Evolutionary conservation across 2,113 vertebrate genomes (phyloP), one percentile per base, ranked within the genome.

Genomic region (Chionis minor): DNA sequence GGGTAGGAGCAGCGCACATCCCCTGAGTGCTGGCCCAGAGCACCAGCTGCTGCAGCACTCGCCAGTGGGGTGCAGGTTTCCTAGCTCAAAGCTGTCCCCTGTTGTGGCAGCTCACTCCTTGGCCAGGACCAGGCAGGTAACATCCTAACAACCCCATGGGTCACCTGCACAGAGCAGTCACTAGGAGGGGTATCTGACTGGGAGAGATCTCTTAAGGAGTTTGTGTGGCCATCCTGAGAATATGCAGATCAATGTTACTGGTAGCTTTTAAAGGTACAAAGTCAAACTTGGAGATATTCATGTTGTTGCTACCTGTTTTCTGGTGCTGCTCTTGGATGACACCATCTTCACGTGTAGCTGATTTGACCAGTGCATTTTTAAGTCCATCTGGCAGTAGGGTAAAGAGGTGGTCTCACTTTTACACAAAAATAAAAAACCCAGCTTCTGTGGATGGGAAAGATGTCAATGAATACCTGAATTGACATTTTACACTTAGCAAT

Each of bases 1-100:
- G 30, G 7, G 45, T 35, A 6, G 28, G n/a, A 61, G 21, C 75
- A 55, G 54, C 0, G 0, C 7, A 20, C 10, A 1, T 47, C 14
- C 26, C 28, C 4, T 3, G 2, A 45, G 51, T 19, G 32, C 27
- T 1, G 1, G 24, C 20, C 14, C 44, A 20, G 52, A 88, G 51
- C 44, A 30, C 21, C 32, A 52, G 52, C 24, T 72, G 44, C 56
- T 45, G 42, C 51, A 26, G 44, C 0, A 2, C 65, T 65, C 2
- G 1, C 16, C 38, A 8, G 32, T 2, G 20, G 33, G 27, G 26
- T 27, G 28, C 58, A 55, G 40, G 16, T 35, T 54, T 59, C 40
- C 65, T 23, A 20, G 22, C 5, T 7, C 52, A 66, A 54, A 66
- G 23, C 30, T 49, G 18, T 47, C 28, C 21, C n/a, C 20, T 32